These are phyloP conservation scores for Xestia xanthographa DNA, from an alignment of 2,888 invertebrate genomes.

Conservation along the genomic window DNA sequence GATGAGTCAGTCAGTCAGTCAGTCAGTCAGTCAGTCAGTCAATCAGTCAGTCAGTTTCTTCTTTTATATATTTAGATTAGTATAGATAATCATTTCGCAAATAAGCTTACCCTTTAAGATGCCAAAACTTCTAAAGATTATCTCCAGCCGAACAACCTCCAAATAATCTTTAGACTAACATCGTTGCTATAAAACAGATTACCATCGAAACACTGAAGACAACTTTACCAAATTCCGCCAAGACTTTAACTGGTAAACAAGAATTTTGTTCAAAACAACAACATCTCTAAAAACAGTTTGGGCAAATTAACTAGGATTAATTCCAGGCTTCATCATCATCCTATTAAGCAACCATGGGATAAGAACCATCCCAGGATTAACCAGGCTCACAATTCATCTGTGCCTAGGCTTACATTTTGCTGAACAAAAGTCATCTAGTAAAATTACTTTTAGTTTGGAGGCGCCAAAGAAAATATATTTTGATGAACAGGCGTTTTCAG, in stretches of 20 bases:
- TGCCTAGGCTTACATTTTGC: slow-evolving; percentile 37
- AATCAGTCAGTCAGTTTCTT: too few species aligned
- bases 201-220: slow-evolving; percentile 27
- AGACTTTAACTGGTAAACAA: slow-evolving; percentile 38
- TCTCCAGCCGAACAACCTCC: slow-evolving; percentile 22
- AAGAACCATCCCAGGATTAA: slow-evolving; percentile 37
- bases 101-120: slow-evolving; percentile 19
- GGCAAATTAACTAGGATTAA: slow-evolving; percentile 26
- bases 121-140: slow-evolving; percentile 41
- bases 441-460: slow-evolving; percentile 52
- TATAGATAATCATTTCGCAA: slow-evolving; percentile 16
- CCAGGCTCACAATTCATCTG: slow-evolving; percentile 49
- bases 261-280: slow-evolving; percentile 43
- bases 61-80: too few species aligned
- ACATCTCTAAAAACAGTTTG: slow-evolving; percentile 37
- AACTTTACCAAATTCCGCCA: slow-evolving; percentile 37
- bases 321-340: slow-evolving; percentile 19
- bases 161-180: slow-evolving; percentile 38
- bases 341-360: slow-evolving; percentile 9
- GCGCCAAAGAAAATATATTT: slow-evolving; percentile 52
- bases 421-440: slow-evolving; percentile 53
- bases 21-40: too few species aligned
- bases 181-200: slow-evolving; percentile 44
- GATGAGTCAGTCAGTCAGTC: too few species aligned
- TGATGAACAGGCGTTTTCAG: slow-evolving; percentile 54